Evolutionary conservation across 2,113 vertebrate genomes (phyloP).

Genomic region (Bettongia penicillata): DNA sequence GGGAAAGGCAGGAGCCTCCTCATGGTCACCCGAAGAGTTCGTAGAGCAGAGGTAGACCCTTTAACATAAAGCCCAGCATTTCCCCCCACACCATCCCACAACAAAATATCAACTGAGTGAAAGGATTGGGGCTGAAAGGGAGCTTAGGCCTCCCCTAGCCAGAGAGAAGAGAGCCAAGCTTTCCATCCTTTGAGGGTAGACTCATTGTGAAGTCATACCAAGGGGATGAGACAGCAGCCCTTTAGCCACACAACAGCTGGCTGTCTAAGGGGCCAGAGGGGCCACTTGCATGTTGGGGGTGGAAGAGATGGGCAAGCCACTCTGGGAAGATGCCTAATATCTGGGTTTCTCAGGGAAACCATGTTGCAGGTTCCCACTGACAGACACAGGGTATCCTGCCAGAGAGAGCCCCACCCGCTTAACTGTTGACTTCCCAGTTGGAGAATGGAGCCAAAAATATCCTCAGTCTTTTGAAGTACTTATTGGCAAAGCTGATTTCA

Average conservation of each 20-base stretch:
- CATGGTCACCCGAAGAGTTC: no score
- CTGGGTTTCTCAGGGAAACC: background rate
- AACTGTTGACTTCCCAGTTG: constrained; percentile 73
- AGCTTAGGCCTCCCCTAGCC: background rate
- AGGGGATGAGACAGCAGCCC: background rate
- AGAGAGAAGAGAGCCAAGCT: no score
- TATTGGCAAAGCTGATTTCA: constrained; percentile 77
- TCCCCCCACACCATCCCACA: no score
- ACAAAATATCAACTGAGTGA: no score
- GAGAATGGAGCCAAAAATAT: constrained; percentile 69
- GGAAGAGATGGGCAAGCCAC: constrained; percentile 18
- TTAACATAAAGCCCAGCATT: no score
- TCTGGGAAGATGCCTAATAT: background rate
- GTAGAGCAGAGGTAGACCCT: no score
- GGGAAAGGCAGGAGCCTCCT: no score
- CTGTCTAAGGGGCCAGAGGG: constrained; percentile 1
- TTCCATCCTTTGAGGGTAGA: background rate
- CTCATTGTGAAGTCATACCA: no score
- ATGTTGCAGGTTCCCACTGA: constrained; percentile 36
- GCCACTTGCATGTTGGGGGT: background rate
- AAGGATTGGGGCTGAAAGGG: background rate
- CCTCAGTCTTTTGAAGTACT: constrained; percentile 72
- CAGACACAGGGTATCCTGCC: constrained; percentile 46
- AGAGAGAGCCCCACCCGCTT: constrained; percentile 65
- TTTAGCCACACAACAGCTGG: no score